Evolutionary conservation across 2,113 vertebrate genomes (phyloP), one percentile per base, ranked within the genome.

Genomic region (Dipodomys stephensi): DNA sequence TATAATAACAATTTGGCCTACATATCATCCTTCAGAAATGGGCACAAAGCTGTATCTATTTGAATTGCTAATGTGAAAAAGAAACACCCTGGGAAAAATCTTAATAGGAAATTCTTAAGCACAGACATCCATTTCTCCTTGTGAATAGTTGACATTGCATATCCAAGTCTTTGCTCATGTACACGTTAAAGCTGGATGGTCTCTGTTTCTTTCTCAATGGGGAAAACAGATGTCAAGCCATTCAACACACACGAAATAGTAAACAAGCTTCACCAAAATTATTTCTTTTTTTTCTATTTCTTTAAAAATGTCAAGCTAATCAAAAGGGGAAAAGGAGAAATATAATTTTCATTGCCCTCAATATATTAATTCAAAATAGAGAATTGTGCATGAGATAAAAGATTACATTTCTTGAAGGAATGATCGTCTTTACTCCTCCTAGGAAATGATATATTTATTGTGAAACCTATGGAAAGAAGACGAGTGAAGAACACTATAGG

Each of bases 81-180:
- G 72, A 96, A 79, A 87, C 84, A 91, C 73, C 87, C 78, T 91
- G 60, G 83, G 92, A 97, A 97, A 96, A 96, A 16, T 83, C 72
- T 53, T 84, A 96, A 94, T 18, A 94, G 77, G n/a, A 96, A 94
- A 22, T 93, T 97, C 95, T 97, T 95, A 96, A 97, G 93, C 44
- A 96, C 0, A 96, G 87, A 57, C 46, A 96, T 98, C 97, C 81
- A 69, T 87, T 96, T 97, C 83, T 95, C 95, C 92, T 87, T 97
- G 53, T 78, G 78, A 69, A 76, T 92, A 93, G 39, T 67, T 94
- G 96, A 65, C 85, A 95, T 46, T 96, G 96, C 94, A 95, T 97
- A 92, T 79, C 28, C 32, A 88, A 90, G 77, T 96, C 64, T 97
- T 68, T 94, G 85, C 83, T 71, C 71, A 95, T 90, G 6, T 68